These are phyloP conservation scores for Platysternon megacephalum DNA, from an alignment of 2,113 vertebrate species.

Conservation along the genomic window DNA sequence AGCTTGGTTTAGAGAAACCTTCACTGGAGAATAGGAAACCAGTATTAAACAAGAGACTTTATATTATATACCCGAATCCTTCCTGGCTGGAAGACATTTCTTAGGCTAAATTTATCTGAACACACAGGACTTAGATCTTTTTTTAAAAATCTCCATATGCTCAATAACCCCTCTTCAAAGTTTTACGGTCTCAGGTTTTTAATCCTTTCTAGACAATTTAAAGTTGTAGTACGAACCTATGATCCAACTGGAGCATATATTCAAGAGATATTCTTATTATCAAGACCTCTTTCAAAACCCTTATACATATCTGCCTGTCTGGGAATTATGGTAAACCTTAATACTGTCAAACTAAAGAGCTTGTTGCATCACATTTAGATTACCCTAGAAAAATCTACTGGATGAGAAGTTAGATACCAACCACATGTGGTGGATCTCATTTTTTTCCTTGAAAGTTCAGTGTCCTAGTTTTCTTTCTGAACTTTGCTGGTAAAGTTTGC, in stretches of 20 bases:
- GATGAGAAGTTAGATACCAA: not conserved
- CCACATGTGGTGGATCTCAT: not conserved
- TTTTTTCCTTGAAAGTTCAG: not conserved
- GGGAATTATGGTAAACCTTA: not conserved
- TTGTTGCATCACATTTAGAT: not conserved
- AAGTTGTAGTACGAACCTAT: not conserved
- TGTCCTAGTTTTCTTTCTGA: not conserved
- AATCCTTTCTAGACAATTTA: not conserved
- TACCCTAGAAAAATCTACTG: not conserved
- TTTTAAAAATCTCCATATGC: not conserved
- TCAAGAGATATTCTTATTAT: not conserved
- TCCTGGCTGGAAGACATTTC: not conserved
- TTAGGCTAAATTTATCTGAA: not conserved
- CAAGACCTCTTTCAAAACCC: not conserved
- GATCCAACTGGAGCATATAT: not conserved
- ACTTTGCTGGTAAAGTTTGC: not conserved
- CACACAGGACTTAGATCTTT: not conserved
- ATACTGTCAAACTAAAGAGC: not conserved
- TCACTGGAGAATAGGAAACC: not conserved
- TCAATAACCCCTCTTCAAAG: not conserved
- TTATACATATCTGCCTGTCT: not conserved
- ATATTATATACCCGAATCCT: not conserved
- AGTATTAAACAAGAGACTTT: not conserved
- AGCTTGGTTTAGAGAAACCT: not conserved
- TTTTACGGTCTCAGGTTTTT: not conserved